Evolutionary conservation across 2,797 vertebrate genomes (phyloP).

Genomic region (Myiotriccus ornatus): DNA sequence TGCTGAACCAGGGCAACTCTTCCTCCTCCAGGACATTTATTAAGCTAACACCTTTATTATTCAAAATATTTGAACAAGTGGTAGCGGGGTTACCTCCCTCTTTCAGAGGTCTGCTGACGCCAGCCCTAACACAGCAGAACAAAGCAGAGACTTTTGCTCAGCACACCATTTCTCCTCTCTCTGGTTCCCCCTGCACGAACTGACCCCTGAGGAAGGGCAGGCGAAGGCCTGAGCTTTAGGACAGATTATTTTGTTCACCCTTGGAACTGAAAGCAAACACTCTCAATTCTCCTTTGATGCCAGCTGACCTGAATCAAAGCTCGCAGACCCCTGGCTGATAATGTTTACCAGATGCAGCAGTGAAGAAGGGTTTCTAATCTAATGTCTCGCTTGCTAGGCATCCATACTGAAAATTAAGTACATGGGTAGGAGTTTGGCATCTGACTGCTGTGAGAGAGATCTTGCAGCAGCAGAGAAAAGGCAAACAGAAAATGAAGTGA

Average conservation of each 20-base stretch:
- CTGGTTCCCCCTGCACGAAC: not conserved
- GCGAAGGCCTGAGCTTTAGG: not conserved
- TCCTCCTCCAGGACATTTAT: not conserved
- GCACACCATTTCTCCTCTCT: not conserved
- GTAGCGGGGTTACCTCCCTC: not conserved
- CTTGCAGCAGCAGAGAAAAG: not conserved
- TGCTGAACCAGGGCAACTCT: not conserved
- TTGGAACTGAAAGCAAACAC: conserved; percentile 26
- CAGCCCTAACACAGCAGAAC: not conserved
- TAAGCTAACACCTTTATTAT: conserved; percentile 34
- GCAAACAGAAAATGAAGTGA: not conserved
- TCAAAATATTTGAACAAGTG: conserved; percentile 64
- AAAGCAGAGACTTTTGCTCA: not conserved
- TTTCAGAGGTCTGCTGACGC: not conserved
- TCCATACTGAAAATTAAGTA: not conserved
- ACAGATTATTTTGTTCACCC: conserved; percentile 11
- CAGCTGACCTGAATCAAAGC: conserved; percentile 35
- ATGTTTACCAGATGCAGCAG: conserved; percentile 10
- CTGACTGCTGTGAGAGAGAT: not conserved
- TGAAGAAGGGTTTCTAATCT: not conserved
- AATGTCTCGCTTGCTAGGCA: not conserved
- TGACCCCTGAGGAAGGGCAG: not conserved
- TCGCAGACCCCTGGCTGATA: not conserved
- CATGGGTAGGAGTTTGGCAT: not conserved
- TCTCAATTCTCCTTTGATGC: conserved; percentile 9